A percentile compares a stretch with the other conserved stretches of the same genome.
Conservation (phyloP, 2,888 invertebrate genomes). For the Drosophila macrospina region DNA sequence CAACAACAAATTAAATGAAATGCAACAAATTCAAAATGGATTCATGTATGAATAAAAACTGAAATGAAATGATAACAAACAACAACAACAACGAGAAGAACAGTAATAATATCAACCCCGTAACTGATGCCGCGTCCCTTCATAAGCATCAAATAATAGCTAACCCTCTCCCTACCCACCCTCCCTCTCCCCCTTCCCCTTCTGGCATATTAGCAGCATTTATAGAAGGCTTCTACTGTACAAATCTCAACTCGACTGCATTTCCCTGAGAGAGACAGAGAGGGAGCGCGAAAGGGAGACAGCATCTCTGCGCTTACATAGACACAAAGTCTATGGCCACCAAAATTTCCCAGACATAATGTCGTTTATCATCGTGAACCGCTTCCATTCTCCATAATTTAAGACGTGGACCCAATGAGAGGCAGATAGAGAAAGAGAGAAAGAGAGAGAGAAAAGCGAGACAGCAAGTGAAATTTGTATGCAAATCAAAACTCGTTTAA, state of each 20-base stretch:
- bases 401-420: slow-evolving; percentile 22
- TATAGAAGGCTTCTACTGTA: slow-evolving; percentile 6
- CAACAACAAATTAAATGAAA: slow-evolving; percentile 14
- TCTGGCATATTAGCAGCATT: slow-evolving; percentile 40
- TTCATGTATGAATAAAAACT: slow-evolving; percentile 52
- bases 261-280: slow-evolving; percentile 17
- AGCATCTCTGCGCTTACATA: slow-evolving; percentile 17
- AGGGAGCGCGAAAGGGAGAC: neutral
- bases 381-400: slow-evolving; percentile 19
- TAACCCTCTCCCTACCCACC: slow-evolving; percentile 58
- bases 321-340: slow-evolving; percentile 58
- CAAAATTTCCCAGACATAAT: slow-evolving; percentile 36
- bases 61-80: slow-evolving; percentile 70
- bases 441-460: slow-evolving; percentile 16
- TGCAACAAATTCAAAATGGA: slow-evolving; percentile 68
- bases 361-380: slow-evolving; percentile 62
- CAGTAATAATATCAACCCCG: slow-evolving; percentile 36
- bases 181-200: no score
- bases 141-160: slow-evolving; percentile 56
- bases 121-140: slow-evolving; percentile 33
- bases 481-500: slow-evolving; percentile 73
- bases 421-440: neutral
- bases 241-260: slow-evolving; percentile 34
- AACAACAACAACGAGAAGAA: slow-evolving; percentile 54
- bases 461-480: slow-evolving; percentile 68